A percentile compares a stretch with the other conserved stretches of the same genome.
phyloP scores from a whole-genome alignment of 2,888 invertebrate genomes.

The Ypsolopha sequella region DNA sequence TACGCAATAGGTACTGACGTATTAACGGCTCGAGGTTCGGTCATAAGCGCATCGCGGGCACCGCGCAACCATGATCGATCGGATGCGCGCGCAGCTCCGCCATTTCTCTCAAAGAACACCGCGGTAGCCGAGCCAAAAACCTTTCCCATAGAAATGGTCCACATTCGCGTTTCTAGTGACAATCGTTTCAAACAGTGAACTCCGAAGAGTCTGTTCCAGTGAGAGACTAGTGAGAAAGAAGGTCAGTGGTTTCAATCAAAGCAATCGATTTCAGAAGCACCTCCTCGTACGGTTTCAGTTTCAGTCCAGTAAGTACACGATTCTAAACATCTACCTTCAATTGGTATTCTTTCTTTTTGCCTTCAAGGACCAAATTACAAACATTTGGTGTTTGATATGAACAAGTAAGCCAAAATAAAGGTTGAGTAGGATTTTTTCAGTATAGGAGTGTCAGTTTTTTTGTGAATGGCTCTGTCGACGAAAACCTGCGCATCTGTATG shows the following conservation, averaged over 20 bases:
- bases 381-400: too few relatives aligned
- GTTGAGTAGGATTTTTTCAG: too few relatives aligned
- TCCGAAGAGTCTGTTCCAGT: neutral
- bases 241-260: conserved; percentile 12
- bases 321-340: too few relatives aligned
- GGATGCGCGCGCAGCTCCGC: conserved; percentile 59
- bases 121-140: conserved; percentile 36
- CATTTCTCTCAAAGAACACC: conserved; percentile 46
- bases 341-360: too few relatives aligned
- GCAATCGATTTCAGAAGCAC: conserved; percentile 1
- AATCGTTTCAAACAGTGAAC: neutral
- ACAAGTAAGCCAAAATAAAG: too few relatives aligned
- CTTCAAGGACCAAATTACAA: too few relatives aligned
- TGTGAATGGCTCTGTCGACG: too few relatives aligned
- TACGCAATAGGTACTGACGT: conserved; percentile 3
- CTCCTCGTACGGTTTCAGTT: neutral
- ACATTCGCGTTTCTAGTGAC: conserved; percentile 7
- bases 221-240: conserved; percentile 6
- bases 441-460: too few relatives aligned
- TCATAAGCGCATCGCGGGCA: conserved; percentile 17
- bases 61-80: conserved; percentile 63
- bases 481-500: too few relatives aligned
- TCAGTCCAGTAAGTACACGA: neutral
- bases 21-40: neutral
- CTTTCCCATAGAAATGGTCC: conserved; percentile 61